A percentile compares a stretch with the other conserved stretches of the same genome.
These are phyloP conservation scores for Cottoperca gobio DNA, from an alignment of 2,797 vertebrate species.

Conservation along the genomic window DNA sequence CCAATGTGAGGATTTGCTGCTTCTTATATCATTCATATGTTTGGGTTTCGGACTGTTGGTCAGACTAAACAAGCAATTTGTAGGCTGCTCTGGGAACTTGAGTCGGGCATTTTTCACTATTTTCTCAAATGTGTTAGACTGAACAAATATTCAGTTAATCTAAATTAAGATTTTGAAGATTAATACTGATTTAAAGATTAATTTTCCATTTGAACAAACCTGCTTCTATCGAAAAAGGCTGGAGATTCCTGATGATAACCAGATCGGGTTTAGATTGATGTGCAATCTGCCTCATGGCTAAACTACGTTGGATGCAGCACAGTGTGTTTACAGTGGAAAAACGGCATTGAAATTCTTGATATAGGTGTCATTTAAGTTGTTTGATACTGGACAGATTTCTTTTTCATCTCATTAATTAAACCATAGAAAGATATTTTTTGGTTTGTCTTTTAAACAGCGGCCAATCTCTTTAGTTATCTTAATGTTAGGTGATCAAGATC, in stretches of 20 bases:
- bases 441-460: conserved; percentile 46
- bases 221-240: background rate
- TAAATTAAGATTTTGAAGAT: background rate
- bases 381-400: conserved; percentile 57
- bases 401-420: conserved; percentile 70
- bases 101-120: background rate
- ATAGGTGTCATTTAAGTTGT: conserved; percentile 60
- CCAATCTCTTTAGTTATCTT: conserved; percentile 63
- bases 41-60: background rate
- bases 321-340: conserved; percentile 34
- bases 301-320: conserved; percentile 35
- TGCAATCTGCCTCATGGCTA: background rate
- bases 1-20: background rate
- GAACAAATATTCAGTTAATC: conserved; percentile 4
- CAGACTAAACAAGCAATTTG: background rate
- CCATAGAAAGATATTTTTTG: conserved; percentile 31
- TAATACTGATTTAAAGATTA: background rate
- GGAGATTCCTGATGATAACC: background rate
- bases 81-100: background rate
- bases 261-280: background rate
- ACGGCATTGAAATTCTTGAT: conserved; percentile 20
- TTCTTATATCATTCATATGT: background rate
- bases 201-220: background rate
- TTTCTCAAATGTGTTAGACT: background rate
- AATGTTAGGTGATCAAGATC: conserved; percentile 74